Evolutionary conservation across 2,797 vertebrate genomes (phyloP).

Genomic region (Eptatretus atami): DNA sequence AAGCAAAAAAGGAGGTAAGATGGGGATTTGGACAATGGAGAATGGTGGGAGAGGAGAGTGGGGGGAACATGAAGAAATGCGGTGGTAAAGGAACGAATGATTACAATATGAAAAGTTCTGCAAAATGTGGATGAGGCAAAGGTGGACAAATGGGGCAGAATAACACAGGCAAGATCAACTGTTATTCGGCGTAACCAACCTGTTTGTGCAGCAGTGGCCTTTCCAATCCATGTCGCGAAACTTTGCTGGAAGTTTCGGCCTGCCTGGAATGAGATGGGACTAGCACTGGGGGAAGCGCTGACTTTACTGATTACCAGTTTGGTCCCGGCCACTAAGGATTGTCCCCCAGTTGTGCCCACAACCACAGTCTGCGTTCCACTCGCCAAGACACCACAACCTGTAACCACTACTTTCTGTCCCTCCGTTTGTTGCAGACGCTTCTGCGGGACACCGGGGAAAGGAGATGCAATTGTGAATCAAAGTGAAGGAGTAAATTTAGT

Average conservation of each 20-base stretch:
- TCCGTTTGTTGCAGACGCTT: slow-evolving; percentile 76
- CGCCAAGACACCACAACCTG: slow-evolving; percentile 21
- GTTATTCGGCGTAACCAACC: background rate
- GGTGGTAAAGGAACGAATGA: too few relatives aligned
- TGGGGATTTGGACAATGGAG: too few relatives aligned
- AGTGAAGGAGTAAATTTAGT: too few relatives aligned
- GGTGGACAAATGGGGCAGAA: slow-evolving; percentile 8
- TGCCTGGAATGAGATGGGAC: slow-evolving; percentile 75
- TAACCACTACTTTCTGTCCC: slow-evolving; percentile 15
- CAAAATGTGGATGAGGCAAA: slow-evolving; percentile 9
- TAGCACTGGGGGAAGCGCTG: slow-evolving; percentile 34
- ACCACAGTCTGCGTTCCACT: slow-evolving; percentile 44
- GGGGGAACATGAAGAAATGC: too few relatives aligned
- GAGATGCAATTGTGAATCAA: too few relatives aligned
- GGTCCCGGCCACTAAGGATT: slow-evolving; percentile 29
- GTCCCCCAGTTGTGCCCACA: slow-evolving; percentile 34
- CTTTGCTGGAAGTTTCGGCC: slow-evolving; percentile 93
- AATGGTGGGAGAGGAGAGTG: too few relatives aligned
- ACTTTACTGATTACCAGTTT: slow-evolving; percentile 76
- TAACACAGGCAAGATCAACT: too few relatives aligned
- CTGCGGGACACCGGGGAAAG: slow-evolving; percentile 15
- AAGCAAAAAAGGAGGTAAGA: too few relatives aligned
- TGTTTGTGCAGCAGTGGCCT: background rate
- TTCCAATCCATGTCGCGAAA: slow-evolving; percentile 73
- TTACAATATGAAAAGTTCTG: slow-evolving; percentile 12